These are phyloP conservation scores for Ochropacha duplaris DNA, from an alignment of 2,888 invertebrate species.

Conservation along the genomic window DNA sequence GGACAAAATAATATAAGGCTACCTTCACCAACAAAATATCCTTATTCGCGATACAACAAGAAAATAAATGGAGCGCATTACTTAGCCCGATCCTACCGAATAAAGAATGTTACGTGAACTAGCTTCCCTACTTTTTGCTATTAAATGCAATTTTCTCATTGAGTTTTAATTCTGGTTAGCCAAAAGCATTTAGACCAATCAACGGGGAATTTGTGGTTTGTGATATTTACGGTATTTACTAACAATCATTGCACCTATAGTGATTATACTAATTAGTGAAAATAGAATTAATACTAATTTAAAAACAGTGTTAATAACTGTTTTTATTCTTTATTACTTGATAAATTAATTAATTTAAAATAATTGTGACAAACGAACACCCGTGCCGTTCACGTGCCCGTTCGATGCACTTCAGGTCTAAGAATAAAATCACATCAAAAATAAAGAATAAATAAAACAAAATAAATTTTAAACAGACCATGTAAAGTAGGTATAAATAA, in stretches of 20 bases:
- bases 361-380: no score
- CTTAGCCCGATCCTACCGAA: conserved; percentile 26
- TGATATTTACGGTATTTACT: background rate
- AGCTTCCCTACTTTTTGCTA: conserved; percentile 18
- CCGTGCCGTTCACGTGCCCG: no score
- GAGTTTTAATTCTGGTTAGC: conserved; percentile 8
- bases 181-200: background rate
- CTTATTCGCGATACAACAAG: conserved; percentile 18
- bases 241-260: background rate
- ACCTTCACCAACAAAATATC: conserved; percentile 12
- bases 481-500: background rate
- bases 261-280: no score
- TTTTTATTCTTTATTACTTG: no score
- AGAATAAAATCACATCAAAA: background rate
- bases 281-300: no score
- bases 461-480: background rate
- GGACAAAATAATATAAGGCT: conserved; percentile 8
- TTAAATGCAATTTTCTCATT: conserved; percentile 11
- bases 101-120: conserved; percentile 34
- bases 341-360: no score
- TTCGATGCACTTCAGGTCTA: background rate
- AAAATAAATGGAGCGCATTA: conserved; percentile 37
- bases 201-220: background rate
- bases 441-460: background rate
- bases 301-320: no score